Evolutionary conservation across 2,113 vertebrate genomes (phyloP).

Genomic region (Rattus rattus): DNA sequence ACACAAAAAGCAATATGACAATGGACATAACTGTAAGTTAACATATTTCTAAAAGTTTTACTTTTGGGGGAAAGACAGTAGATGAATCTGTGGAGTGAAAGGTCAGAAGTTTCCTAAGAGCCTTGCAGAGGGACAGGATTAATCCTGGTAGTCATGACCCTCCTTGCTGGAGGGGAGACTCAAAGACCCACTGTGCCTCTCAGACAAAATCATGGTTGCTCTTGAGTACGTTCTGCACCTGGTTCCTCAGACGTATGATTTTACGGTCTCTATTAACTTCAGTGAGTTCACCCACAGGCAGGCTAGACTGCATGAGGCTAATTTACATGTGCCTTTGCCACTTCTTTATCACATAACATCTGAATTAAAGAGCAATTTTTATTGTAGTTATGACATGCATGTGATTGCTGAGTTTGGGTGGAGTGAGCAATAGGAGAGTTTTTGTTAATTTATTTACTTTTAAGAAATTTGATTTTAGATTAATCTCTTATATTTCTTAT

Average conservation of each 20-base stretch:
- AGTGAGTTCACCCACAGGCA: neutral
- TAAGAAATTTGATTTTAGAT: neutral
- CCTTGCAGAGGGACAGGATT: neutral
- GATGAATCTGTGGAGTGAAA: neutral
- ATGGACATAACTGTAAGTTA: neutral
- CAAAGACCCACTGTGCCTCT: accelerated
- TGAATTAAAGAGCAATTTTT: neutral
- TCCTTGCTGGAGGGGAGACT: neutral
- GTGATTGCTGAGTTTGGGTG: neutral
- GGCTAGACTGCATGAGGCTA: neutral
- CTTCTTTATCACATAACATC: neutral
- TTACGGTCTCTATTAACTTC: neutral
- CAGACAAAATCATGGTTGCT: neutral
- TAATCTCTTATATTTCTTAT: neutral
- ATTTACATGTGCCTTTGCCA: neutral
- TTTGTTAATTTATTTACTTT: too few species aligned
- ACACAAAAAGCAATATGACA: neutral
- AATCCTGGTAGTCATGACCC: neutral
- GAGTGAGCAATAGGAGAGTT: neutral
- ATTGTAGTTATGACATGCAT: neutral
- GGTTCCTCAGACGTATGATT: neutral
- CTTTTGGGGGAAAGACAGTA: too few species aligned
- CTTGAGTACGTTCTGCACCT: neutral
- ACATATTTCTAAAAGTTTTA: neutral
- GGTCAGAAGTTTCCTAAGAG: neutral